Base-by-base conservation (phyloP, 2,797 vertebrate species). In the Hippoglossus hippoglossus region DNA sequence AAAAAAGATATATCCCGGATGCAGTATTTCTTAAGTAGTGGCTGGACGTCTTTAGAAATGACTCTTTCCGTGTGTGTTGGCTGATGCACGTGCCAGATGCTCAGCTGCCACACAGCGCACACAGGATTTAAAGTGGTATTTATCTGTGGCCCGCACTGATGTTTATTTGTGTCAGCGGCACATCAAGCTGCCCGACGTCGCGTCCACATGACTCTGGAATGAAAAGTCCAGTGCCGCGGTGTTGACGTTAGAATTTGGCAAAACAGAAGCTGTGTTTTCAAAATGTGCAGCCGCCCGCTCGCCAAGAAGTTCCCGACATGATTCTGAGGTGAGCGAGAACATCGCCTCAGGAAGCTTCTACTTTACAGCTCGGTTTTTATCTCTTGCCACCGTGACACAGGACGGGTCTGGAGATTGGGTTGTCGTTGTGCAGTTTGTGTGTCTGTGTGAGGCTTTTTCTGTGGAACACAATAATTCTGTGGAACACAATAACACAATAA, bases 151-250 rank as follows among this genome's bases (percentile, higher is more conserved):
- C 62, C 31, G 61, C 59, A 4, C 67, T 21, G 34, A 41, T 81
- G 75, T 83, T 84, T 91, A 87, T 88, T 86, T 87, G 79, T 84
- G 83, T 87, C 81, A 68, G 72, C 55, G 77, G 84, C 75, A 71
- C 81, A 67, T 86, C 59, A 52, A 69, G 80, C 82, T 55, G 64
- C 77, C 75, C 56, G 55, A 69, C 46, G 75, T 75, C 77, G 70
- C 10, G 56, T 83, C 85, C 80, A 2, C 79, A 83, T 39, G 47
- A 70, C 25, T 80, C 39, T 74, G 19, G 80, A 83, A 88, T 58
- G 25, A 70, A 80, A 31, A 66, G 60, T 78, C 55, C 26, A 6
- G 67, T 19, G 68, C 66, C 3, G 22, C 68, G 39, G 41, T 85
- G 84, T 82, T 77, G 83, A 84, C 66, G 69, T 75, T 82, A 66